These are phyloP conservation scores for Cataglyphis livida DNA, from an alignment of 2,888 invertebrate species.

Conservation along the genomic window DNA sequence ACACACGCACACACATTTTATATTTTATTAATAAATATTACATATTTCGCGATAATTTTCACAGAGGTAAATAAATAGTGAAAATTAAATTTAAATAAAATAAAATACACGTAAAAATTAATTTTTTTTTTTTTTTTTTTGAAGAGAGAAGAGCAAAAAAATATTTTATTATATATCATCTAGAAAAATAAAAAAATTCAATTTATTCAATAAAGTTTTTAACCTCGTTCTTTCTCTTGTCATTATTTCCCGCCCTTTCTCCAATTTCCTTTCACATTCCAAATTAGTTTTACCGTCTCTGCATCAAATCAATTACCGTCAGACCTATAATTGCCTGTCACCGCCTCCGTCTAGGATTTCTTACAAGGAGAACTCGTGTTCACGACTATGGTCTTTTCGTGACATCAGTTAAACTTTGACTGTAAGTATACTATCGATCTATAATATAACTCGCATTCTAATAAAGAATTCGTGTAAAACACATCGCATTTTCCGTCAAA, in stretches of 20 bases:
- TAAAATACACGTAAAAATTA: background rate
- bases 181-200: background rate
- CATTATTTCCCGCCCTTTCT: conserved; percentile 50
- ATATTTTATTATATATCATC: background rate
- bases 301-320: conserved; percentile 54
- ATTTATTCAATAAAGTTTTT: conserved; percentile 31
- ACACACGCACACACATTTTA: background rate
- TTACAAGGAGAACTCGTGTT: conserved; percentile 43
- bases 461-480: conserved; percentile 27
- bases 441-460: conserved; percentile 36
- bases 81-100: background rate
- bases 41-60: conserved; percentile 17
- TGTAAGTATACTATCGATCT: conserved; percentile 19
- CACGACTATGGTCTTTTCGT: conserved; percentile 37
- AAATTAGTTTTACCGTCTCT: conserved; percentile 49
- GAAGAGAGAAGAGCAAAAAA: background rate
- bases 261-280: conserved; percentile 38
- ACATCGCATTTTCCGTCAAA: background rate
- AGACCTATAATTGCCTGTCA: conserved; percentile 54
- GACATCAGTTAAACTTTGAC: conserved; percentile 37
- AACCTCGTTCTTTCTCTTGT: conserved; percentile 60
- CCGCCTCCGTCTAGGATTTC: conserved; percentile 51
- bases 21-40: conserved; percentile 30
- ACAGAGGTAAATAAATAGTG: background rate
- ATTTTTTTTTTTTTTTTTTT: conserved; percentile 5